phyloP scores from a whole-genome alignment of 2,113 vertebrate species.

The Tupaia tana region DNA sequence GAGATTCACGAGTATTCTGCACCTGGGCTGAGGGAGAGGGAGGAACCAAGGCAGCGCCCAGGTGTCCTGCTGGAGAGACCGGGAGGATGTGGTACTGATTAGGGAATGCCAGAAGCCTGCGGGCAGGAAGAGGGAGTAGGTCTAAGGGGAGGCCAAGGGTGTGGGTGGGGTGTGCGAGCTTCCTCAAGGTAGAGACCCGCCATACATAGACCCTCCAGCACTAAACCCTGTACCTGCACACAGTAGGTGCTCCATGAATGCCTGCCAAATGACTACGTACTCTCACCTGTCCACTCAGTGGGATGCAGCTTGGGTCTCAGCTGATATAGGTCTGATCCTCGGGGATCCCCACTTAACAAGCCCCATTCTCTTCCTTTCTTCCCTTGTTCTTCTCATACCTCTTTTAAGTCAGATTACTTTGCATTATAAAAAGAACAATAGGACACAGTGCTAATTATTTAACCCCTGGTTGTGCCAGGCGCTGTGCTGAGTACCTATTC shows the following conservation, averaged over 20 bases:
- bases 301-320: not conserved
- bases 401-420: not conserved
- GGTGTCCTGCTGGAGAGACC: not conserved
- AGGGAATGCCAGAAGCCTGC: not conserved
- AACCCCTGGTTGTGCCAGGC: not conserved
- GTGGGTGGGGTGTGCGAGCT: accelerated
- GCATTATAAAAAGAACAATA: not conserved
- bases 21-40: too few species aligned
- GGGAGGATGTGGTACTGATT: not conserved
- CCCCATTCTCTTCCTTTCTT: not conserved
- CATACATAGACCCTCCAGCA: not conserved
- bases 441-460: not conserved
- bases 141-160: not conserved
- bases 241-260: not conserved
- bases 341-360: too few species aligned
- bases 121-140: not conserved
- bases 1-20: not conserved
- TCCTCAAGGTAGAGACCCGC: not conserved
- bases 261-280: not conserved
- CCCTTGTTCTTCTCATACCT: not conserved
- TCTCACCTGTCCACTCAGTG: not conserved
- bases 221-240: not conserved
- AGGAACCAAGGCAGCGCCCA: not conserved
- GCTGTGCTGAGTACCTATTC: not conserved
- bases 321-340: not conserved